phyloP scores from a whole-genome alignment of 2,888 invertebrate genomes.

The Cephus runcator region DNA sequence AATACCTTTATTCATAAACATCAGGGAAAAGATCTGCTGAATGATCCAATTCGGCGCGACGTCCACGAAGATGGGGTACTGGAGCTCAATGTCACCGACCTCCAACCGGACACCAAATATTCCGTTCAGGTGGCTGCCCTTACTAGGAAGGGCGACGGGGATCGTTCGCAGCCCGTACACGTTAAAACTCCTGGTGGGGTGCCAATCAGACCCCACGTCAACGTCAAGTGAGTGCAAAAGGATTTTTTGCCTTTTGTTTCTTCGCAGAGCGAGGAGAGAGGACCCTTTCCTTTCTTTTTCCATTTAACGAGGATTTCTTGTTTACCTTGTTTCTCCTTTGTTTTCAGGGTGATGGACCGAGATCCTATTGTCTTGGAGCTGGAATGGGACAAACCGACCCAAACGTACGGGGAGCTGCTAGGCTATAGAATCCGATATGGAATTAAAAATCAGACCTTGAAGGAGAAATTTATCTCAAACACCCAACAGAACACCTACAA shows the following conservation, averaged over 20 bases:
- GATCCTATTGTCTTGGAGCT: conserved; percentile 90
- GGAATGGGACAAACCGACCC: conserved; percentile 91
- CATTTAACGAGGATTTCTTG: background rate
- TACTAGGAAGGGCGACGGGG: conserved; percentile 97
- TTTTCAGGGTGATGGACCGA: conserved; percentile 80
- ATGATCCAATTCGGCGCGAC: conserved; percentile 89
- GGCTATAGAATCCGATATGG: conserved; percentile 91
- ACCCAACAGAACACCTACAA: conserved; percentile 77
- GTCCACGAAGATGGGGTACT: conserved; percentile 82
- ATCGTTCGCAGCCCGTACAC: conserved; percentile 85
- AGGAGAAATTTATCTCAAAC: conserved; percentile 78
- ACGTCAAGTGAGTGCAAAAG: conserved; percentile 74
- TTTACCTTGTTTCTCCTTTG: background rate
- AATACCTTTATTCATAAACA: background rate
- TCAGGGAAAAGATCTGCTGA: conserved; percentile 79
- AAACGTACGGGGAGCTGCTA: conserved; percentile 88
- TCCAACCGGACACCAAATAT: conserved; percentile 96
- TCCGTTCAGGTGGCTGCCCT: conserved; percentile 94
- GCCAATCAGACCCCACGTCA: conserved; percentile 85
- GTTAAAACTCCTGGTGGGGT: conserved; percentile 95
- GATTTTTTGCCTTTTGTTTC: background rate
- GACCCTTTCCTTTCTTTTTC: background rate
- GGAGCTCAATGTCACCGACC: conserved; percentile 85
- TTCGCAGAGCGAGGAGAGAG: background rate
- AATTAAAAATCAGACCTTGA: conserved; percentile 81